Conservation (phyloP, 2,113 vertebrate genomes). For the Emydura subglobosa region DNA sequence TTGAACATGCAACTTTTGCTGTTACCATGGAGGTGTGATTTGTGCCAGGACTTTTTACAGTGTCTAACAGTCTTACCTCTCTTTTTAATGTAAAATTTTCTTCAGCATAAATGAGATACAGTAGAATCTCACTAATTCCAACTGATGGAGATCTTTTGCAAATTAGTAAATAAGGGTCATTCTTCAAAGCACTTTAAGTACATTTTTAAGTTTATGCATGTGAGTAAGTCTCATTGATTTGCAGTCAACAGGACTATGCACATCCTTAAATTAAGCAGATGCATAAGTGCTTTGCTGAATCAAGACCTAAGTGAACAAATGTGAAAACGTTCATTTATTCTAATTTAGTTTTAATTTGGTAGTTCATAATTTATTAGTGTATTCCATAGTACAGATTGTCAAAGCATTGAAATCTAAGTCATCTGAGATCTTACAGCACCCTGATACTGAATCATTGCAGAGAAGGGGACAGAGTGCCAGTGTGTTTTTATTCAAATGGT, state of each 20-base stretch:
- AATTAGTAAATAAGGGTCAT: not conserved
- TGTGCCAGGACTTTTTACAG: not conserved
- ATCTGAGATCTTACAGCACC: rapidly evolving
- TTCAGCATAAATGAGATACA: not conserved
- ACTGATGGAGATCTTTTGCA: not conserved
- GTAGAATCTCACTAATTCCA: not conserved
- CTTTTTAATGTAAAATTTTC: not conserved
- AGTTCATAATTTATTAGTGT: not conserved
- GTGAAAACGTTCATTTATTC: not conserved
- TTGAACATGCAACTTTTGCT: not conserved
- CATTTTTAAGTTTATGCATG: not conserved
- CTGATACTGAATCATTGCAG: not conserved
- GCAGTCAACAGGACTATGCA: not conserved
- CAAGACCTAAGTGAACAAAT: not conserved
- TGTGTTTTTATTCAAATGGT: not conserved
- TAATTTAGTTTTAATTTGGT: not conserved
- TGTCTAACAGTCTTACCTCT: not conserved
- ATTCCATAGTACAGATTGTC: not conserved
- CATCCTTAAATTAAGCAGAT: not conserved
- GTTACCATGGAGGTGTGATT: not conserved
- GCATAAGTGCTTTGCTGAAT: not conserved
- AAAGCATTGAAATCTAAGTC: not conserved
- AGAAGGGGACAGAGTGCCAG: rapidly evolving
- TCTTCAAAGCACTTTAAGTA: not conserved
- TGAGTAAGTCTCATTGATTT: not conserved